These are phyloP conservation scores for Sclerodermus sp. DNA, from an alignment of 2,888 invertebrate species.

Conservation along the genomic window DNA sequence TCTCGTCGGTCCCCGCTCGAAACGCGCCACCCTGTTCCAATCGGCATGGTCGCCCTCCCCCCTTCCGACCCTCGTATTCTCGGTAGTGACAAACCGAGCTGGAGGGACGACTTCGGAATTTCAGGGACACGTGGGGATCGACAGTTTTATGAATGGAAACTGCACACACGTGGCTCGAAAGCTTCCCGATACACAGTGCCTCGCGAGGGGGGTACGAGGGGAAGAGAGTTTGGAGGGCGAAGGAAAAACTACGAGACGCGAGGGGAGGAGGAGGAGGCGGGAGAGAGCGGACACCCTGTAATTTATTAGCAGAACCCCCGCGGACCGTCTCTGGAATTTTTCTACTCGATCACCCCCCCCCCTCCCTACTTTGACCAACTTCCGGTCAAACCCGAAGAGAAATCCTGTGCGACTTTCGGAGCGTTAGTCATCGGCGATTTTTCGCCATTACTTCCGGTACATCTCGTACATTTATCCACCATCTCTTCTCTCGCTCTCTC, in stretches of 20 bases:
- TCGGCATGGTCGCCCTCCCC: too few species aligned
- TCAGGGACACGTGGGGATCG: constrained; percentile 28
- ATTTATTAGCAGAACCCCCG: constrained; percentile 42
- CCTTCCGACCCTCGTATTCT: too few species aligned
- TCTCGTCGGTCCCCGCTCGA: too few species aligned
- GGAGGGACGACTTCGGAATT: constrained; percentile 14
- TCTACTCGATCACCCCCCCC: constrained; percentile 31
- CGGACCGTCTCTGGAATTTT: constrained; percentile 42
- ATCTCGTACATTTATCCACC: too few species aligned
- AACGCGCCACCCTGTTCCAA: too few species aligned
- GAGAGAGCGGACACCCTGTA: constrained; percentile 33
- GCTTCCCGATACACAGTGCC: constrained; percentile 26
- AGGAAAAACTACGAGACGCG: constrained; percentile 18
- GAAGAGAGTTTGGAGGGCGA: constrained; percentile 23
- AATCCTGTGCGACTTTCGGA: constrained; percentile 20
- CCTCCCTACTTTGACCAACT: constrained; percentile 19
- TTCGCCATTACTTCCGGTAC: too few species aligned
- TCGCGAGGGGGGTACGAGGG: constrained; percentile 3
- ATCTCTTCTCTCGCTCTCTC: constrained; percentile 11
- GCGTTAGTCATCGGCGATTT: too few species aligned
- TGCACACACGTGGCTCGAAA: constrained; percentile 32
- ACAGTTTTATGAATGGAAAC: constrained; percentile 37
- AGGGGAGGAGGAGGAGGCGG: constrained; percentile 1
- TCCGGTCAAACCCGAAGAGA: constrained; percentile 35
- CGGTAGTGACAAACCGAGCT: not conserved